Conservation (phyloP, 2,113 vertebrate species). For the Pseudopipra pipra region DNA sequence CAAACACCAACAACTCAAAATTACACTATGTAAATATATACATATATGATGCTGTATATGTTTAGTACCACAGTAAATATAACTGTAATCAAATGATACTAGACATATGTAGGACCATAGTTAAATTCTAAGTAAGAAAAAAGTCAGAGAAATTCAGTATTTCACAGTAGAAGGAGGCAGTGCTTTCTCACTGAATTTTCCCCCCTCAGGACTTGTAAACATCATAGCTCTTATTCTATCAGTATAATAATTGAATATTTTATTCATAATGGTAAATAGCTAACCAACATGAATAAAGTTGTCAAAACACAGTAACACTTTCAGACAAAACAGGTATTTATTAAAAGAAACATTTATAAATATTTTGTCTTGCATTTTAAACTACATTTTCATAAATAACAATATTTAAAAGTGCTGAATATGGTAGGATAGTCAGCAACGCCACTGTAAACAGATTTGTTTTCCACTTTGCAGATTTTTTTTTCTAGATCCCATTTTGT, state of each 20-base stretch:
- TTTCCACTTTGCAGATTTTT: conserved; percentile 71
- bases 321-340: conserved; percentile 80
- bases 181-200: conserved; percentile 53
- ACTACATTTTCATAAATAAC: conserved; percentile 83
- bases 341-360: conserved; percentile 84
- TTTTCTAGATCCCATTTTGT: conserved; percentile 77
- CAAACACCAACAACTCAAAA: conserved; percentile 72
- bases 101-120: conserved; percentile 66
- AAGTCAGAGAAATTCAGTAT: conserved; percentile 47
- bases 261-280: conserved; percentile 75
- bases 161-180: conserved; percentile 72
- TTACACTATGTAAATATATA: conserved; percentile 66
- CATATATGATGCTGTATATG: conserved; percentile 56
- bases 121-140: conserved; percentile 65
- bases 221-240: conserved; percentile 70
- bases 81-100: conserved; percentile 62
- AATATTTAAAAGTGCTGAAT: conserved; percentile 86
- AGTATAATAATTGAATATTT: conserved; percentile 67
- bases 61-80: conserved; percentile 69
- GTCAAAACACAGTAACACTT: conserved; percentile 76
- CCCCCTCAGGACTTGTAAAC: conserved; percentile 77
- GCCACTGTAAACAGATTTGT: conserved; percentile 83
- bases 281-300: conserved; percentile 78
- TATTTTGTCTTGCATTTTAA: conserved; percentile 79
- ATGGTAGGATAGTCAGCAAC: conserved; percentile 81